phyloP scores from a whole-genome alignment of 2,797 vertebrate genomes.

The Chaetophractus vellerosus region DNA sequence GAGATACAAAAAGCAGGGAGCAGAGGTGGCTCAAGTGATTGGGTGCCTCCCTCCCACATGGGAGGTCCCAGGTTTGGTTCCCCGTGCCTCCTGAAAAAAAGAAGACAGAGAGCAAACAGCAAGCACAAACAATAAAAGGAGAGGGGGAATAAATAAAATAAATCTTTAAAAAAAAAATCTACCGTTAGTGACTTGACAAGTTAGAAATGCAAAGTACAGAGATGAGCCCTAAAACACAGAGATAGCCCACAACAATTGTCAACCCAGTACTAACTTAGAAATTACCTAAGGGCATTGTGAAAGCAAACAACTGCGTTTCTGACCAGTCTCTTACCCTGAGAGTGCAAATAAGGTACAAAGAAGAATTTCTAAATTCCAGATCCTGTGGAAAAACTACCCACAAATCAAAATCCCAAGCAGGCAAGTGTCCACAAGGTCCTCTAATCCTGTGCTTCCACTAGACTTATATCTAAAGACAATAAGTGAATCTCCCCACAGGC shows the following conservation, averaged over 20 bases:
- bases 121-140: too few relatives aligned
- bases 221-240: background rate
- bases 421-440: background rate
- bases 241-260: too few relatives aligned
- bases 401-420: background rate
- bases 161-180: background rate
- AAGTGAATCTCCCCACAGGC: background rate
- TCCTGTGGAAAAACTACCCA: background rate
- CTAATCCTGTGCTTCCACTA: background rate
- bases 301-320: background rate
- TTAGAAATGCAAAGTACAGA: background rate
- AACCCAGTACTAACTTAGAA: background rate
- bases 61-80: too few relatives aligned
- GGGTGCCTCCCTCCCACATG: too few relatives aligned
- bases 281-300: background rate
- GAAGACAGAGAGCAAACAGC: too few relatives aligned
- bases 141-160: too few relatives aligned
- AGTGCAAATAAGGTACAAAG: background rate
- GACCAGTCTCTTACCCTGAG: background rate
- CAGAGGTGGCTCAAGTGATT: too few relatives aligned
- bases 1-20: too few relatives aligned
- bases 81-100: background rate
- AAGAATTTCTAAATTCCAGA: conserved; percentile 9
- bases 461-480: background rate
- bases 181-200: background rate